These are phyloP conservation scores for Hormiphora californensis DNA, from an alignment of 37 sponge, comb jelly and placozoan genomes.

Conservation along the genomic window DNA sequence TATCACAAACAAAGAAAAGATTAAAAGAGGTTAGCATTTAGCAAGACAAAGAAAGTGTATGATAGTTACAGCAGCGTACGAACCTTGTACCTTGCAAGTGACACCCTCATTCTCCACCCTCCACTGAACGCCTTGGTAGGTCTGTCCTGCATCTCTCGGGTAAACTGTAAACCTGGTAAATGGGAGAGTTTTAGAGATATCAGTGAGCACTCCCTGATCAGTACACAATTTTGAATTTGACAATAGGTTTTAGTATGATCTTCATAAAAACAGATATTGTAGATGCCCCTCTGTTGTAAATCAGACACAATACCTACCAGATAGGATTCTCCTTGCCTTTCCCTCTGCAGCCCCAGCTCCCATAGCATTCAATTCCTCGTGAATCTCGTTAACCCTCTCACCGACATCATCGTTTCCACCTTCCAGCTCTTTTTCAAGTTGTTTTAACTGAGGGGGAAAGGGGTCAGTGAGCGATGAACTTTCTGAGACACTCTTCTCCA, in stretches of 20 bases:
- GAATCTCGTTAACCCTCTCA: constrained; percentile 59
- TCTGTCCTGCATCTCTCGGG: constrained; percentile 88
- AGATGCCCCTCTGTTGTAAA: neutral
- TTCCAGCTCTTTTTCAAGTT: constrained; percentile 56
- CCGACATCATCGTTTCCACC: constrained; percentile 64
- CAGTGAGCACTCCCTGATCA: neutral
- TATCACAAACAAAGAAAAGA: neutral
- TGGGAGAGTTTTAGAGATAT: neutral
- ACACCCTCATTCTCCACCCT: constrained; percentile 99
- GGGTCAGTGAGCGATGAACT: too few relatives aligned
- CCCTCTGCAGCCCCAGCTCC: constrained; percentile 90
- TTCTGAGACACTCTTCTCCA: too few relatives aligned
- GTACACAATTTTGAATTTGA: neutral
- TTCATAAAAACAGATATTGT: neutral
- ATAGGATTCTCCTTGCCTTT: constrained; percentile 82
- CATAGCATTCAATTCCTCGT: constrained; percentile 84
- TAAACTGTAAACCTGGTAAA: constrained; percentile 85
- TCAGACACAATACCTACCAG: constrained; percentile 56
- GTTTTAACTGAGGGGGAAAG: constrained; percentile 55
- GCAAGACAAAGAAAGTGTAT: too few relatives aligned
- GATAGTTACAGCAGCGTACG: too few relatives aligned
- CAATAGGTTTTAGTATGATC: neutral
- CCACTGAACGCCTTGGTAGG: constrained; percentile 89
- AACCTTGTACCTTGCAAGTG: constrained; percentile 93
- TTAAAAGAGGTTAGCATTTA: too few relatives aligned